A percentile compares a stretch with the other conserved stretches of the same genome.
These are phyloP conservation scores for Atherinomorus stipes DNA, from an alignment of 2,113 vertebrate species.

Conservation along the genomic window DNA sequence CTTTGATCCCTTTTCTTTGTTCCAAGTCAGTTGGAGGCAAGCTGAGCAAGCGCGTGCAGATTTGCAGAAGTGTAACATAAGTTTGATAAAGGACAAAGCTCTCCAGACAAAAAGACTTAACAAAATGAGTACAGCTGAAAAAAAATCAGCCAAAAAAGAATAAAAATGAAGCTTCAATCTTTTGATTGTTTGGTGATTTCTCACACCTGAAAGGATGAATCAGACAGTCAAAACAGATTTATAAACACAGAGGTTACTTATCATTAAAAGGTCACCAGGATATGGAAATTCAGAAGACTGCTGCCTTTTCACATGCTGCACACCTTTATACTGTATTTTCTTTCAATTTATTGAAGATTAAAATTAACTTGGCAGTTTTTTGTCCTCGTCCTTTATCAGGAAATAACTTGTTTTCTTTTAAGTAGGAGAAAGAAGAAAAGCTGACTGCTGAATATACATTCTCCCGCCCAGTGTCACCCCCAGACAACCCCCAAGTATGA, in stretches of 20 bases:
- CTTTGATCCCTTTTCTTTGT: slow-evolving; percentile 62
- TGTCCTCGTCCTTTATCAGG: no score
- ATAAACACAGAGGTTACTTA: neutral
- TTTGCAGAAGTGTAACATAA: slow-evolving; percentile 27
- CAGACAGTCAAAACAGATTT: slow-evolving; percentile 1
- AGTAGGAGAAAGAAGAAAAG: no score
- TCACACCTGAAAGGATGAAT: slow-evolving; percentile 1
- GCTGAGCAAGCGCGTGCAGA: slow-evolving; percentile 17
- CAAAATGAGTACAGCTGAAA: neutral
- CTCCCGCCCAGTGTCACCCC: no score
- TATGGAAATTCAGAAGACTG: no score
- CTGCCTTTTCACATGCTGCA: no score
- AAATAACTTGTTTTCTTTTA: no score
- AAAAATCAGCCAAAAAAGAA: neutral
- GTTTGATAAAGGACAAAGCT: slow-evolving; percentile 30
- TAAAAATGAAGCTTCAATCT: neutral
- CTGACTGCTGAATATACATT: no score
- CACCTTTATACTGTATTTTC: no score
- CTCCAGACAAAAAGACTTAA: neutral
- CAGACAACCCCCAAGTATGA: no score
- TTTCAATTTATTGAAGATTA: no score
- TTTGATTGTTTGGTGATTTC: neutral
- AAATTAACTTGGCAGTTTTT: no score
- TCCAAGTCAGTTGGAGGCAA: slow-evolving; percentile 50
- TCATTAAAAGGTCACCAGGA: no score